Evolutionary conservation across 2,888 invertebrate species (phyloP).

Genomic region (Perdita meconis): DNA sequence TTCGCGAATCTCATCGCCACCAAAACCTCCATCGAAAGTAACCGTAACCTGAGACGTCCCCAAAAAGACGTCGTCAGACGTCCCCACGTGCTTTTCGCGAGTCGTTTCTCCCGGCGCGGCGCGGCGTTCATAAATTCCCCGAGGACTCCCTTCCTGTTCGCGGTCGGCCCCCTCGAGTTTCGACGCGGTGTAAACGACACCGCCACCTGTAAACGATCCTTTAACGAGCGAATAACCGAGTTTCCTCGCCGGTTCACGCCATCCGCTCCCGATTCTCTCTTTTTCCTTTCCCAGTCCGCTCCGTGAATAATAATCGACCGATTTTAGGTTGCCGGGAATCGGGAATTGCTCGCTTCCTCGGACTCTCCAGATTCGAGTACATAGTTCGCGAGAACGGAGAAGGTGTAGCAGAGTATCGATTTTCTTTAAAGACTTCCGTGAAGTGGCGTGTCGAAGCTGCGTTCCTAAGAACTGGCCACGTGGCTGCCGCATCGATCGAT

Average conservation of each 20-base stretch:
- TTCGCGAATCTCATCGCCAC: no score
- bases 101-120: conserved; percentile 19
- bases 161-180: conserved; percentile 30
- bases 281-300: neutral
- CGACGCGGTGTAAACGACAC: conserved; percentile 44
- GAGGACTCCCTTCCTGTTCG: neutral
- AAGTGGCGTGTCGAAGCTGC: conserved; percentile 47
- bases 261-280: conserved; percentile 15
- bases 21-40: no score
- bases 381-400: neutral
- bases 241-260: conserved; percentile 42
- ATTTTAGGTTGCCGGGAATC: neutral
- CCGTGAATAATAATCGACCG: conserved; percentile 29
- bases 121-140: conserved; percentile 11
- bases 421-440: conserved; percentile 66
- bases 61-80: no score
- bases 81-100: no score
- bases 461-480: conserved; percentile 67
- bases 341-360: no score
- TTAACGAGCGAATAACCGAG: conserved; percentile 46
- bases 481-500: conserved; percentile 64
- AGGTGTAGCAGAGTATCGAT: conserved; percentile 54
- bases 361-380: neutral
- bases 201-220: conserved; percentile 48
- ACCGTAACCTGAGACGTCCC: no score